phyloP scores from a whole-genome alignment of 2,113 vertebrate genomes.

The Scomber colias region DNA sequence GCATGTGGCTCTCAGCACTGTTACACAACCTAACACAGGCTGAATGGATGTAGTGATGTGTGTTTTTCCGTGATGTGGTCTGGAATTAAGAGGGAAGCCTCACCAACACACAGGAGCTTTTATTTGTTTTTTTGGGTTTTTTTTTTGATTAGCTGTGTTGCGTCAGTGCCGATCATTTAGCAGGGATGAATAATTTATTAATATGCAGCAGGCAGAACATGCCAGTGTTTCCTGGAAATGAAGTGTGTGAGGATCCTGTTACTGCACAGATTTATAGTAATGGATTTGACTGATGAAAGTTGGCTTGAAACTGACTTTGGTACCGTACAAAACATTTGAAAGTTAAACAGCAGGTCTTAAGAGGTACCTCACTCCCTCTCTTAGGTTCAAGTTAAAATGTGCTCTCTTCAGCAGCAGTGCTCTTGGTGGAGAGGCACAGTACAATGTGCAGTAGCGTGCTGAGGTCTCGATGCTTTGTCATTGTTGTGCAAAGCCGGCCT shows the following conservation, averaged over 20 bases:
- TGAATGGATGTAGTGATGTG: slow-evolving; percentile 31
- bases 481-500: slow-evolving; percentile 60
- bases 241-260: background rate
- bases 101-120: slow-evolving; percentile 23
- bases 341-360: background rate
- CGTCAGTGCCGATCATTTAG: slow-evolving; percentile 18
- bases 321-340: no score
- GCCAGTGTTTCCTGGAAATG: slow-evolving; percentile 11
- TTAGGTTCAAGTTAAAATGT: background rate
- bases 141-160: slow-evolving; percentile 35
- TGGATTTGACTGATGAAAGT: background rate
- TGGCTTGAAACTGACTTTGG: no score
- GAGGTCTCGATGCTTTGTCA: slow-evolving; percentile 45
- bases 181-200: background rate
- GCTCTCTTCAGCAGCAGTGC: background rate
- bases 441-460: slow-evolving; percentile 45
- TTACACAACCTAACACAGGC: slow-evolving; percentile 31
- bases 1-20: slow-evolving; percentile 6
- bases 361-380: background rate
- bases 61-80: slow-evolving; percentile 46
- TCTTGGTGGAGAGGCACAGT: slow-evolving; percentile 24
- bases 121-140: slow-evolving; percentile 44
- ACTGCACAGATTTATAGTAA: no score
- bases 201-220: background rate
- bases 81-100: slow-evolving; percentile 14